Evolutionary conservation across 2,113 vertebrate species (phyloP).

Genomic region (Opisthocomus hoazin): DNA sequence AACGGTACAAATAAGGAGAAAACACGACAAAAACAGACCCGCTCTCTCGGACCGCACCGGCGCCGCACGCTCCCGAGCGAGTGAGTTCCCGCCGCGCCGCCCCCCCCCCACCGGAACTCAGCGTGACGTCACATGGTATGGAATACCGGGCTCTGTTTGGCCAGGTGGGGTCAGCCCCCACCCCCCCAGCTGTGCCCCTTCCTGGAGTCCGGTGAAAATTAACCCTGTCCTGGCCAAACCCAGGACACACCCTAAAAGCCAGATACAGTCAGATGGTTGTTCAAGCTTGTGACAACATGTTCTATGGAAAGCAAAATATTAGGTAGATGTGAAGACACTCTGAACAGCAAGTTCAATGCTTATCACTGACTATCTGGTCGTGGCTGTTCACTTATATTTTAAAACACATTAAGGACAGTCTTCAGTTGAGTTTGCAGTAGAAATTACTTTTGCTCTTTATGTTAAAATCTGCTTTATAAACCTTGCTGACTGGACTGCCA

Average conservation of each 20-base stretch:
- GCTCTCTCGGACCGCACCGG: too few relatives aligned
- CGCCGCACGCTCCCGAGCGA: too few relatives aligned
- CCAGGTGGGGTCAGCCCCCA: too few relatives aligned
- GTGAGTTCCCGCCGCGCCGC: too few relatives aligned
- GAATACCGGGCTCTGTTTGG: too few relatives aligned
- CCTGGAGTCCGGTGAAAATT: too few relatives aligned
- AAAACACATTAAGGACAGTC: accelerated
- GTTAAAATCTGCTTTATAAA: not conserved
- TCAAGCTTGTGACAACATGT: not conserved
- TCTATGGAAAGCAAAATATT: not conserved
- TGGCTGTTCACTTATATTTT: not conserved
- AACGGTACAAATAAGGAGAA: too few relatives aligned
- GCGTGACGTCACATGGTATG: too few relatives aligned
- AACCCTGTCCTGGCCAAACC: too few relatives aligned
- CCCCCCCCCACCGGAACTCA: too few relatives aligned
- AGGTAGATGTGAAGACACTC: accelerated
- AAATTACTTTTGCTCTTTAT: not conserved
- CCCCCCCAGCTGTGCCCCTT: too few relatives aligned
- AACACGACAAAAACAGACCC: too few relatives aligned
- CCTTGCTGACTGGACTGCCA: not conserved
- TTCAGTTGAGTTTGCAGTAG: not conserved
- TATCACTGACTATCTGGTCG: not conserved
- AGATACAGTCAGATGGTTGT: not conserved
- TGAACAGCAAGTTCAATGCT: not conserved
- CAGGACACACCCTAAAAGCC: not conserved